Evolutionary conservation across 2,888 invertebrate genomes (phyloP).

Genomic region (Elegia similella): DNA sequence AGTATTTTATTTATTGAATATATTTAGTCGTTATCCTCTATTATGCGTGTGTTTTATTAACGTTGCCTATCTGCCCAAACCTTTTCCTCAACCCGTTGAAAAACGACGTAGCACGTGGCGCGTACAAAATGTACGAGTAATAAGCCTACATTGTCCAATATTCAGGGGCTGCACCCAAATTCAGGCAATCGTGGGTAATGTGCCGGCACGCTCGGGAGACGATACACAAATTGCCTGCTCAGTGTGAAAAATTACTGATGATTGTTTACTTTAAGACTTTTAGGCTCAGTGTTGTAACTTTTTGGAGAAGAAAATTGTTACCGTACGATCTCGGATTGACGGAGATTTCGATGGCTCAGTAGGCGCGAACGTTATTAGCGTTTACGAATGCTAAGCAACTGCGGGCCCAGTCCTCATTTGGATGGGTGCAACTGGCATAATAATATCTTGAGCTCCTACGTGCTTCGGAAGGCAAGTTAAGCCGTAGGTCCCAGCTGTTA

Average conservation of each 20-base stretch:
- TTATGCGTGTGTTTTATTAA: too few species aligned
- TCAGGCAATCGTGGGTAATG: neutral
- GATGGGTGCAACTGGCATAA: too few species aligned
- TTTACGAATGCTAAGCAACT: too few species aligned
- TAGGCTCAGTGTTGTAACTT: neutral
- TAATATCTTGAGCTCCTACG: too few species aligned
- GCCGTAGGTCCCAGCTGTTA: too few species aligned
- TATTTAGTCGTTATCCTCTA: too few species aligned
- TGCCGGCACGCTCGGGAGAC: neutral
- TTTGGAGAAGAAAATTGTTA: neutral
- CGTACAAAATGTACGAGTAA: slow-evolving; percentile 15
- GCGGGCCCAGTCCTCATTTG: too few species aligned
- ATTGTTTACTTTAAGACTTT: neutral
- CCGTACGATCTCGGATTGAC: too few species aligned
- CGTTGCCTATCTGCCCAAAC: neutral
- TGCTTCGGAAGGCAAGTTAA: too few species aligned
- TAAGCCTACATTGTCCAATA: slow-evolving; percentile 16
- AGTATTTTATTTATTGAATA: too few species aligned
- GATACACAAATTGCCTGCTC: neutral
- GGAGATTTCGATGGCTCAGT: too few species aligned
- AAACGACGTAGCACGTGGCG: neutral
- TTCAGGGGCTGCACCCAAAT: slow-evolving; percentile 1
- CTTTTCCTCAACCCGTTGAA: neutral
- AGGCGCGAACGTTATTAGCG: too few species aligned
- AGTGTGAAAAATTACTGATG: neutral